Base-by-base conservation (phyloP, 2,797 vertebrate species). In the Galaxias olidus region DNA sequence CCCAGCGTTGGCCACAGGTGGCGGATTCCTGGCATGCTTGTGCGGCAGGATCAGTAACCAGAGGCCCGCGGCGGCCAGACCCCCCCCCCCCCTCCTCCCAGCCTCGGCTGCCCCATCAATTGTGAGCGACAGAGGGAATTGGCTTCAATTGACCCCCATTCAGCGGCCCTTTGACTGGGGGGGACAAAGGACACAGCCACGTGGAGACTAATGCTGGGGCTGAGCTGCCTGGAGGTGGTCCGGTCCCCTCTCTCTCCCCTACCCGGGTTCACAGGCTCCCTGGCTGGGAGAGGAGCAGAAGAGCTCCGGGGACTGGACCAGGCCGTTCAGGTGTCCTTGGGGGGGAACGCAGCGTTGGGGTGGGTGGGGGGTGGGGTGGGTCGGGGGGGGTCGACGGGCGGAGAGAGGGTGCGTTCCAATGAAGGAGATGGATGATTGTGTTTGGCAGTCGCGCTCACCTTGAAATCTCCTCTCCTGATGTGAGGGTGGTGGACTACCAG, bases 111-210 rank as follows among this genome's bases (percentile, higher is more conserved):
- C 87, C 82, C 84, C 86, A 86, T 90, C 91, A 87, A 88, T 87
- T 92, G 89, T 90, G 79, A 85, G 81, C 83, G 84, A 90, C 85
- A 89, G 87, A 89, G 82, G 84, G 85, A 91, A 92, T 90, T 91
- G 91, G 89, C 90, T 92, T 91, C 88, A 88, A 88, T 90, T 92
- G 90, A 91, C 90, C 90, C 82, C 87, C 88, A 93, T 93, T 93
- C 89, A 92, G 81, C 64, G 57, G 82, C 68, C 76, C 82, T 87
- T 92, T 92, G 91, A 91, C 89, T 82, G 79, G 71, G 75, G 71
- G 75, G 83, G 86, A 92, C 91, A 93, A 93, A 92, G 79, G 89
- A 85, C 89, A 90, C 88, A 91, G 89, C 90, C 88, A 87, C 87
- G 84, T 91, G 90, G 90, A 90, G 87, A 90, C 88, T 91, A 92